phyloP scores from a whole-genome alignment of 64 coral and sea anemone species.

The Stichodactyla mertensii region DNA sequence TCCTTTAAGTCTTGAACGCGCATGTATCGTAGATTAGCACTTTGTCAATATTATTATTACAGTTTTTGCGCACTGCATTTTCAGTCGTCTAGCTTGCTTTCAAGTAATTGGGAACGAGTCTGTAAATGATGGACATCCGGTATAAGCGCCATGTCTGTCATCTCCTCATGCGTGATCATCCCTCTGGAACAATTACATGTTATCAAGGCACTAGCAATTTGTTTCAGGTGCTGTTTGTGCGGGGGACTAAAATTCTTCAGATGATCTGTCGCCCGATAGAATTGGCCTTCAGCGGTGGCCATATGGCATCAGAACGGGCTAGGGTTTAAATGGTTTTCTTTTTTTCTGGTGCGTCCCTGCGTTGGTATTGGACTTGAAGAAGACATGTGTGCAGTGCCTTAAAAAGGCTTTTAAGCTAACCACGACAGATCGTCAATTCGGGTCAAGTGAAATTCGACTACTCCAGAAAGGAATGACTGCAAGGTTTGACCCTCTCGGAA shows the following conservation, averaged over 20 bases:
- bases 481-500: neutral
- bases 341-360: neutral
- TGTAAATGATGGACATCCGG: conserved; percentile 2
- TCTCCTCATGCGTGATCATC: conserved; percentile 2
- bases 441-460: conserved; percentile 19
- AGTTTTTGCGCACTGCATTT: neutral
- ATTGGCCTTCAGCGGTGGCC: neutral
- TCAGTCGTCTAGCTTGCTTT: neutral
- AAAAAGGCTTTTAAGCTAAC: neutral
- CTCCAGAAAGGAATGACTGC: neutral
- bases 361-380: neutral
- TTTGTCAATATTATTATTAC: conserved; percentile 7
- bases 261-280: neutral
- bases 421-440: neutral
- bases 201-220: neutral
- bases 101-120: neutral
- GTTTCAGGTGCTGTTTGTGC: neutral
- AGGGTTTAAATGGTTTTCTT: neutral
- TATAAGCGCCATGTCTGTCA: neutral
- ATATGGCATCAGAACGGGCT: neutral
- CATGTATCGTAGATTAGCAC: conserved; percentile 1
- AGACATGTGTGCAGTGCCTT: neutral
- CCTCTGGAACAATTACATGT: neutral
- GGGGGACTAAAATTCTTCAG: neutral
- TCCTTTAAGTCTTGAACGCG: neutral